phyloP scores from a whole-genome alignment of 2,113 vertebrate species.

The Larimichthys polyactis region DNA sequence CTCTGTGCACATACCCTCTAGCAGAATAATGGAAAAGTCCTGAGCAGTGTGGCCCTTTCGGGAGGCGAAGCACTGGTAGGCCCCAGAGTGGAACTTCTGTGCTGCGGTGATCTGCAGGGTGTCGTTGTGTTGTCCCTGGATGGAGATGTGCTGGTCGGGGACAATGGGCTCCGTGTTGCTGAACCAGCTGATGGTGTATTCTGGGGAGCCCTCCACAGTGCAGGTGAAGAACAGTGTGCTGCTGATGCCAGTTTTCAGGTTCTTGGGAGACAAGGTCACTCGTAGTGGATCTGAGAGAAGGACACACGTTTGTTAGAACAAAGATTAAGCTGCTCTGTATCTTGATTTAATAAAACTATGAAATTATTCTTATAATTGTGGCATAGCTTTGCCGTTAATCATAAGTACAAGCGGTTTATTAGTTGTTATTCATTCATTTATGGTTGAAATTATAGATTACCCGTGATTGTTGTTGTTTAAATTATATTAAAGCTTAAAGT shows the following conservation, averaged over 20 bases:
- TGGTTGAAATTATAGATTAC: too few relatives aligned
- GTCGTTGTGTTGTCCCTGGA: conserved; percentile 97
- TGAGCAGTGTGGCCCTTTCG: conserved; percentile 95
- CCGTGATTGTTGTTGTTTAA: too few relatives aligned
- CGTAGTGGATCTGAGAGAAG: conserved; percentile 90
- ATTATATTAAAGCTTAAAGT: background rate
- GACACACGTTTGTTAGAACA: conserved; percentile 3
- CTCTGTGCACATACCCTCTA: conserved; percentile 89
- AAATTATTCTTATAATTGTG: background rate
- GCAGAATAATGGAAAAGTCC: conserved; percentile 95
- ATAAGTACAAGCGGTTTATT: background rate
- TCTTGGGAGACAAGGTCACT: conserved; percentile 97
- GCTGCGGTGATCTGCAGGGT: conserved; percentile 96
- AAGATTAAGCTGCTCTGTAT: too few relatives aligned
- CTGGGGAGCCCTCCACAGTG: conserved; percentile 92
- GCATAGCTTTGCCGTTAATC: background rate
- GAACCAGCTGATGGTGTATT: conserved; percentile 95
- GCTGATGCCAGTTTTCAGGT: conserved; percentile 97
- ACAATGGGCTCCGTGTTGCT: conserved; percentile 93
- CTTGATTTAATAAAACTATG: background rate
- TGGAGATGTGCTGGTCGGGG: conserved; percentile 94
- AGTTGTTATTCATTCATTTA: background rate
- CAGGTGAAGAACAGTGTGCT: conserved; percentile 98
- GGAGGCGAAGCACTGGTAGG: conserved; percentile 98
- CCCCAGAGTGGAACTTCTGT: conserved; percentile 96